Base-by-base conservation (phyloP, 2,113 vertebrate genomes). In the Hepsetus odoe region DNA sequence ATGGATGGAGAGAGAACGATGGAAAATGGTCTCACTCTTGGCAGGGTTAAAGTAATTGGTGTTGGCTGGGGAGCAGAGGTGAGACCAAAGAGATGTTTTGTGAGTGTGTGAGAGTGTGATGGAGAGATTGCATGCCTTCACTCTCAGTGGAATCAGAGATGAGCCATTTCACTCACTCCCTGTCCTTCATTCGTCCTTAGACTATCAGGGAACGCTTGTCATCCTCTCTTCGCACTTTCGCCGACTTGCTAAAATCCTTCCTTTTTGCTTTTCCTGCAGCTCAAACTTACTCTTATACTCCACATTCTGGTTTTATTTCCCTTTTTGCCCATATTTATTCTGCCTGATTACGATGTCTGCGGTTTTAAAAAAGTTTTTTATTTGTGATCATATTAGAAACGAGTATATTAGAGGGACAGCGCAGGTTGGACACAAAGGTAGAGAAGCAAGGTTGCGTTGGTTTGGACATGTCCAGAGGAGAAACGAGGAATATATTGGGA, bases 101-200 rank as follows among this genome's bases (percentile, higher is more conserved):
- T 72, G 26, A 40, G 51, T 44, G 16, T n/a, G 13, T 55, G 64
- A 56, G 35, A 30, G 24, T 24, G 16, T 44, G 35, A 65, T 64
- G 58, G 64, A 67, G 46, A 74, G 64, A 68, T 61, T 20, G 64
- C 56, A 28, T 58, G 38, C 44, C 66, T 80, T 38, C 72, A 51
- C 56, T 72, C 68, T 65, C 77, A 30, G 38, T 55, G 51, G 49
- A 20, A 66, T 40, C 30, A 14, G 35, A 62, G 51, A 61, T 72
- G 76, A 14, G 38, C 53, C 46, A 70, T 79, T 46, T 32, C 72
- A 24, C 59, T 42, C 32, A 53, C 71, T 38, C 24, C 20, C 20
- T 28, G 28, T 58, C 70, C 77, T 80, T 56, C 61, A 80, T 55
- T 58, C 28, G 38, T 30, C 77, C 77, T 73, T 80, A 32, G 9